Evolutionary conservation across 1,140 invertebrate genomes (phyloP), one percentile per base, ranked within the genome.

Genomic region (Lucilia sericata): DNA sequence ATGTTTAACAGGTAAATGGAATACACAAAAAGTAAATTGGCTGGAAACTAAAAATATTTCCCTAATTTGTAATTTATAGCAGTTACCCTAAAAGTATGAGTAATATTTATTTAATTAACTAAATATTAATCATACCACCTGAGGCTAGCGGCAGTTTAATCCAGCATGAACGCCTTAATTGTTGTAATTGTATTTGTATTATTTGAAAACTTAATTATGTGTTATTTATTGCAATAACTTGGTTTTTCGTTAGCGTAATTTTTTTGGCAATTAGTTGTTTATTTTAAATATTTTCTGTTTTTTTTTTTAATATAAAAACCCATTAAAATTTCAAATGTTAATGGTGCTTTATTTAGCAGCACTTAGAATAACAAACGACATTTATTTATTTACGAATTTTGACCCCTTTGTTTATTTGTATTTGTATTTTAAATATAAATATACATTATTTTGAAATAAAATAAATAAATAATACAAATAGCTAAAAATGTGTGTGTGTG

Each of bases 211-310:
- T 30, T 30, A 30, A 30, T 30, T 30, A 30, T 30, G 25, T 30
- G 25, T 30, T 30, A 30, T 30, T 30, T 30, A 30, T 30, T 30
- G 25, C 1, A 30, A 30, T 42, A 8, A 42, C 42, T 42, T 42
- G 42, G 2, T 42, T 42, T 42, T 8, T 60, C 3, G 1, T 30
- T 30, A 30, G 17, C n/a, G 55, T 60, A 25, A 70, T 70, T 21
- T 70, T n/a, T 70, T 70, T 70, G n/a, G n/a, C 65, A 70, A 70
- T 70, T 70, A 70, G 42, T 42, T 42, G 42, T 70, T 70, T 70
- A 70, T 70, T 70, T 70, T 30, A 2, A 30, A 30, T 30, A 30
- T 30, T 30, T 30, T 30, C 25, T 30, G 25, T 30, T 30, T 30
- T 30, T 30, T n/a, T 21, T 21, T 70, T 21, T 21, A 70, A 70